Evolutionary conservation across 2,113 vertebrate genomes (phyloP).

Genomic region (Nettapus auritus): DNA sequence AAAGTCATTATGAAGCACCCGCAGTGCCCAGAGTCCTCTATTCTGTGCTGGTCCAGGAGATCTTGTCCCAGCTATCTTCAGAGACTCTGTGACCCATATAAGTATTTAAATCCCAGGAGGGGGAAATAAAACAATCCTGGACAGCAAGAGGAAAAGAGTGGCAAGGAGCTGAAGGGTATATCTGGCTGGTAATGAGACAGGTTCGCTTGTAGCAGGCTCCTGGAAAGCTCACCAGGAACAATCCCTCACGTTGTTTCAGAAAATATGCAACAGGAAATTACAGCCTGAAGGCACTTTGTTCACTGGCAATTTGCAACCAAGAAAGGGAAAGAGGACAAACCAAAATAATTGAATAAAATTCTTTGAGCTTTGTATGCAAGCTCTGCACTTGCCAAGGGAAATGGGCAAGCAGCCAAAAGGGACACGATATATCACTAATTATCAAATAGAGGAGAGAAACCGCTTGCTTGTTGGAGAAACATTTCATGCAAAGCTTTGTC

Average conservation of each 20-base stretch:
- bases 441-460: not conserved
- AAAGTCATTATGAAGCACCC: not conserved
- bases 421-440: not conserved
- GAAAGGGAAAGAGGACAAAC: not conserved
- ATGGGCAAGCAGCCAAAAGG: slow-evolving; percentile 9
- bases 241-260: slow-evolving; percentile 49
- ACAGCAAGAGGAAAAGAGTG: not conserved
- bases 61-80: not conserved
- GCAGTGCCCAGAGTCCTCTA: not conserved
- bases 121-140: slow-evolving; percentile 8
- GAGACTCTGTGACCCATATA: not conserved
- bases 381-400: not conserved
- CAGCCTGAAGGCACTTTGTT: slow-evolving; percentile 40
- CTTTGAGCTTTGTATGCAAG: not conserved
- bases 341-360: slow-evolving; percentile 40
- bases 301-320: slow-evolving; percentile 36
- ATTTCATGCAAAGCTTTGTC: not conserved
- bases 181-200: slow-evolving; percentile 37
- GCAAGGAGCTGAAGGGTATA: slow-evolving; percentile 37
- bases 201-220: slow-evolving; percentile 32
- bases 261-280: slow-evolving; percentile 68
- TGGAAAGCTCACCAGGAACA: slow-evolving; percentile 51
- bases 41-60: not conserved
- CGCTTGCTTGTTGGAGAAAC: not conserved
- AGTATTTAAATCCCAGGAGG: not conserved